Conservation (phyloP, 1,140 invertebrate species). For the Homarus americanus region DNA sequence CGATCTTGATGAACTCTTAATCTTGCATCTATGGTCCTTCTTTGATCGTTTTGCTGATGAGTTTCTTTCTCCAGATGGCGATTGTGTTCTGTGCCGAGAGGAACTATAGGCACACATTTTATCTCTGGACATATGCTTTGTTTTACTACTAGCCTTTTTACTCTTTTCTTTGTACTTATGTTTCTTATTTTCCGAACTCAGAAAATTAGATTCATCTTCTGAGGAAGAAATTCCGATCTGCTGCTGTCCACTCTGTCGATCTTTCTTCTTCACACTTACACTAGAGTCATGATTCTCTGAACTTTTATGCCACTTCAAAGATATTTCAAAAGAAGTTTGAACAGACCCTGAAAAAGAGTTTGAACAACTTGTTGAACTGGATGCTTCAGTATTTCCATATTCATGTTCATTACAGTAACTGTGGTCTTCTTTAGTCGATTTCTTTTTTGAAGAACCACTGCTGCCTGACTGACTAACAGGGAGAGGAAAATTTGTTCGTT, state of each 20-base stretch:
- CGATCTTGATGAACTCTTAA: slow-evolving; percentile 29
- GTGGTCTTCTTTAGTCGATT: slow-evolving; percentile 27
- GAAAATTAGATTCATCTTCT: slow-evolving; percentile 24
- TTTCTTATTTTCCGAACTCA: neutral
- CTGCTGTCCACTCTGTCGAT: neutral
- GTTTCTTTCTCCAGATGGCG: slow-evolving; percentile 12
- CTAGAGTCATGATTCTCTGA: neutral
- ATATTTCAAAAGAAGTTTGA: slow-evolving; percentile 15
- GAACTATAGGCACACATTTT: slow-evolving; percentile 3
- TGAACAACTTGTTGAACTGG: neutral
- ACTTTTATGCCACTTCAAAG: slow-evolving; percentile 1
- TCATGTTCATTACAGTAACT: slow-evolving; percentile 42
- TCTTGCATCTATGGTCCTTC: slow-evolving; percentile 43
- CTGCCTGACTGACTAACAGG: neutral
- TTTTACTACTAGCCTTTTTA: neutral
- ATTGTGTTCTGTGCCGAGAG: slow-evolving; percentile 8
- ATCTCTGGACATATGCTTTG: neutral
- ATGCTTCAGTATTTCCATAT: neutral
- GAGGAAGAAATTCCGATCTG: slow-evolving; percentile 3
- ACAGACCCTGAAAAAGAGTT: neutral
- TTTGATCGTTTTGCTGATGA: slow-evolving; percentile 7
- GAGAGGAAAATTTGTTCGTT: slow-evolving; percentile 33
- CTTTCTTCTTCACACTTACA: slow-evolving; percentile 20
- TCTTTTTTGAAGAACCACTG: slow-evolving; percentile 2
- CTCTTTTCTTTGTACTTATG: slow-evolving; percentile 29